These are phyloP conservation scores for Procapra przewalskii DNA, from an alignment of 2,113 vertebrate species.

Conservation along the genomic window DNA sequence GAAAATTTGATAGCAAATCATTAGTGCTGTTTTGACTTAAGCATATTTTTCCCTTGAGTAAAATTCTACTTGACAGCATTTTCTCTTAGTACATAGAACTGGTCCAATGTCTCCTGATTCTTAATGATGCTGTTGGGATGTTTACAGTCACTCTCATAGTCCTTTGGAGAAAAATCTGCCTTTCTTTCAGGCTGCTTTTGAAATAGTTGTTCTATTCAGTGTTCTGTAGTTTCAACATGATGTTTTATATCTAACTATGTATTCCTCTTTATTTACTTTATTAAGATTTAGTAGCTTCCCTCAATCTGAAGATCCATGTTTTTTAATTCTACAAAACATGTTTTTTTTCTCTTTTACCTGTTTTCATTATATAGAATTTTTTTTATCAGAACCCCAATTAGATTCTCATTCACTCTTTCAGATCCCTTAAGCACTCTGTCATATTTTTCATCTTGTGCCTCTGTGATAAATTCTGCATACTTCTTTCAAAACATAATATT, in stretches of 20 bases:
- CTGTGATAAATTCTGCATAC: background rate
- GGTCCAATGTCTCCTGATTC: background rate
- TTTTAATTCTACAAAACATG: background rate
- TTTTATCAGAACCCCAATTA: background rate
- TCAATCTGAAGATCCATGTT: background rate
- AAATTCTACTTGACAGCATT: background rate
- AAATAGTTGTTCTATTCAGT: background rate
- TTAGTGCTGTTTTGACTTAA: conserved; percentile 16
- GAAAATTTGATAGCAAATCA: background rate
- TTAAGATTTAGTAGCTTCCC: background rate
- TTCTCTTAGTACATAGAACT: background rate
- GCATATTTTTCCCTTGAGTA: background rate
- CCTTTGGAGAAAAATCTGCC: background rate
- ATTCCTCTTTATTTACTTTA: background rate
- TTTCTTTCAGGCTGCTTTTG: background rate
- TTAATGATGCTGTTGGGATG: background rate
- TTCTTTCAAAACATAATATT: background rate
- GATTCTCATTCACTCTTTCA: background rate
- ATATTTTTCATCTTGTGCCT: background rate
- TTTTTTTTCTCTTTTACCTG: background rate
- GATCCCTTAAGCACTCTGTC: background rate
- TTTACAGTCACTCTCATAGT: background rate
- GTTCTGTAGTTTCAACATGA: background rate
- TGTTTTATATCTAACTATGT: background rate
- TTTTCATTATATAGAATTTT: background rate